A percentile compares a stretch with the other conserved stretches of the same genome.
Evolutionary conservation across 2,888 invertebrate species (phyloP).

Genomic region (Eucriotettix oculatus): DNA sequence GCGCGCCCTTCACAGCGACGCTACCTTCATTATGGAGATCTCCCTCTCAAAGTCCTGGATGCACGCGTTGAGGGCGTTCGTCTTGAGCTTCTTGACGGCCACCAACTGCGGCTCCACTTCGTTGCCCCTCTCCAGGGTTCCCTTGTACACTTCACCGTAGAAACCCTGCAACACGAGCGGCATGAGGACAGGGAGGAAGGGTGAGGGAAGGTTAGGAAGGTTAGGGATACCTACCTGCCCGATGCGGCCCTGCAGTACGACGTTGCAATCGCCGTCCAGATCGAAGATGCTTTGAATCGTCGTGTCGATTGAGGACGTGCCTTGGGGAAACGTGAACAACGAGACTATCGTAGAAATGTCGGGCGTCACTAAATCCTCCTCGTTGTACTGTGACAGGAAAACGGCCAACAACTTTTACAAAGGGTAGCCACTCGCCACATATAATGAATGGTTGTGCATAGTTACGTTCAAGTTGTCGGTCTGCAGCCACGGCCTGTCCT

Average conservation of each 20-base stretch:
- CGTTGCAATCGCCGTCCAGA: conserved; percentile 37
- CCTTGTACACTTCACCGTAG: conserved; percentile 73
- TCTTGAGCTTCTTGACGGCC: conserved; percentile 50
- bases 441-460: too few species aligned
- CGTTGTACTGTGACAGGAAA: too few species aligned
- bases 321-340: conserved; percentile 23
- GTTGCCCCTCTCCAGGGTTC: conserved; percentile 42
- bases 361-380: conserved; percentile 21
- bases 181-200: too few species aligned
- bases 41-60: conserved; percentile 67
- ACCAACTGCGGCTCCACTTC: conserved; percentile 35
- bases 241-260: conserved; percentile 40
- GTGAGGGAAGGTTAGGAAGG: not conserved
- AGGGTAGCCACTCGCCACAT: too few species aligned
- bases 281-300: conserved; percentile 38
- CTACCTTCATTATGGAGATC: conserved; percentile 73
- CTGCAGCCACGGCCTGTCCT: too few species aligned
- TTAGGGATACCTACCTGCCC: conserved; percentile 30
- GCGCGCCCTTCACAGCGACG: not conserved
- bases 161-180: conserved; percentile 56
- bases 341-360: conserved; percentile 24
- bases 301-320: conserved; percentile 25
- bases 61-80: conserved; percentile 25
- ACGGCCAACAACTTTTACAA: too few species aligned
- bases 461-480: too few species aligned